Evolutionary conservation across 2,797 vertebrate genomes (phyloP).

Genomic region (Alcedo atthis): DNA sequence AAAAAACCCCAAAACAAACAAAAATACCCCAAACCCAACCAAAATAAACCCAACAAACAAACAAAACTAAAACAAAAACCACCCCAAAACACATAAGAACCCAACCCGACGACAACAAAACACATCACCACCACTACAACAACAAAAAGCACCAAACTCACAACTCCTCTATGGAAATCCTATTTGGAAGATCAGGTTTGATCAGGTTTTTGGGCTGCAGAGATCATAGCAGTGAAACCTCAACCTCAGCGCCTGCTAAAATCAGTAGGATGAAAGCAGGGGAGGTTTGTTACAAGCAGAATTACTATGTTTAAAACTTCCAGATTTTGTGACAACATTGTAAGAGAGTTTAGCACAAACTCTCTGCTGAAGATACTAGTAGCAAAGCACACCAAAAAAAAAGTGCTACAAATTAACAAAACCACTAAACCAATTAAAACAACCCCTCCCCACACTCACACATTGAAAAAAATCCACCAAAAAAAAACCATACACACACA

Average conservation of each 20-base stretch:
- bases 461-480: no score
- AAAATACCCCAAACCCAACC: neutral
- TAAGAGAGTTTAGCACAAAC: neutral
- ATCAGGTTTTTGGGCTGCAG: neutral
- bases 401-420: no score
- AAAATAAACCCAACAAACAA: neutral
- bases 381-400: neutral
- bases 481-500: no score
- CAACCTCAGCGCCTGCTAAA: neutral
- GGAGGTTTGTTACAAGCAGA: neutral
- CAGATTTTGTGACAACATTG: neutral
- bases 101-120: neutral
- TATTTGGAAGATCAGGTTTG: neutral
- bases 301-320: neutral
- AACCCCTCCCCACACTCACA: no score
- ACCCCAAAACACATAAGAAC: no score
- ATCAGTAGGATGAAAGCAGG: neutral
- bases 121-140: neutral
- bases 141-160: neutral
- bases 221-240: neutral
- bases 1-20: no score
- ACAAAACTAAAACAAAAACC: no score
- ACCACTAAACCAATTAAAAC: no score
- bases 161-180: neutral
- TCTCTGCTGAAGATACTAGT: rapidly evolving